These are phyloP conservation scores for human DNA, from an alignment of 2,113 vertebrate genomes.

Conservation along the genomic window GRCh38 chr11:45606501-45607000, in stretches of 20 bases:
- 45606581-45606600: fast-evolving
- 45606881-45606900: not conserved
- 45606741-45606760: constrained; percentile 9
- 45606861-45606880: not conserved
- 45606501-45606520: no score
- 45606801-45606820: not conserved
- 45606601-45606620: not conserved
- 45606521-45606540: not conserved
- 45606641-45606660: constrained; percentile 11
- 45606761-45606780: not conserved
- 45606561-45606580: not conserved
- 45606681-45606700: not conserved
- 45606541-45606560: not conserved
- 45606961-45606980: not conserved
- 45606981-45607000: not conserved
- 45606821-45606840: not conserved
- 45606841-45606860: not conserved
- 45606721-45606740: not conserved
- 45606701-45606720: constrained; percentile 55
- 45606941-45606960: not conserved
- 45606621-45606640: not conserved
- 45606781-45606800: not conserved
- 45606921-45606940: not conserved
- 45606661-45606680: not conserved
- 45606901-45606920: no score